These are phyloP conservation scores for Eubasilissa splendida DNA, from an alignment of 2,888 invertebrate genomes.

Conservation along the genomic window DNA sequence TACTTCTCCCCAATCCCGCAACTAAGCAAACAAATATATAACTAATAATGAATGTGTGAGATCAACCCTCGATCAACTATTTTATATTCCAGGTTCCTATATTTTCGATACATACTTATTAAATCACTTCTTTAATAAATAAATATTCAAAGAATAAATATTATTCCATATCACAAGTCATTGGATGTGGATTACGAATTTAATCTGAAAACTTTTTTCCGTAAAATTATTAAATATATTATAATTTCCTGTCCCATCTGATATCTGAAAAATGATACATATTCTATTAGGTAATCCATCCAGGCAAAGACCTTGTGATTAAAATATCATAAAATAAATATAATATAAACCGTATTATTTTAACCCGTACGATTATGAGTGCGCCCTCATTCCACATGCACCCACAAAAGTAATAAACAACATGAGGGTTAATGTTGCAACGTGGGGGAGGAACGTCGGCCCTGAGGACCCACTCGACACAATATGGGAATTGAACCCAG, in stretches of 20 bases:
- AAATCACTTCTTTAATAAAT: background rate
- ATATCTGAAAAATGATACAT: no score
- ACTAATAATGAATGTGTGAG: constrained; percentile 56
- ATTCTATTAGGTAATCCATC: no score
- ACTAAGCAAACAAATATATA: constrained; percentile 58
- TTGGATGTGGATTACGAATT: no score
- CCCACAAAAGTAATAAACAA: constrained; percentile 33
- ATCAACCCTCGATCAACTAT: constrained; percentile 40
- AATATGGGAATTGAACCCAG: constrained; percentile 38
- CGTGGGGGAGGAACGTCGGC: constrained; percentile 34
- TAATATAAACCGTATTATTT: no score
- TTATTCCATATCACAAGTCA: no score
- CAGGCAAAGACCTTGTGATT: no score
- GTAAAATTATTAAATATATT: no score
- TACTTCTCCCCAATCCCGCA: constrained; percentile 46
- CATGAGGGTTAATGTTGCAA: constrained; percentile 33
- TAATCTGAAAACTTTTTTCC: no score
- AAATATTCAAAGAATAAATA: no score
- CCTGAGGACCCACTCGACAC: constrained; percentile 40
- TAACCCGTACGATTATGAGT: no score
- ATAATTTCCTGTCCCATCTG: no score
- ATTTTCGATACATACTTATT: background rate
- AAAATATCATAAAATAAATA: no score
- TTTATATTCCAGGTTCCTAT: constrained; percentile 34
- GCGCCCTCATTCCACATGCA: constrained; percentile 17